Percentiles rank a stretch among this genome's conserved stretches.
Conservation (phyloP, 2,113 vertebrate genomes). For the Empidonax alnorum region DNA sequence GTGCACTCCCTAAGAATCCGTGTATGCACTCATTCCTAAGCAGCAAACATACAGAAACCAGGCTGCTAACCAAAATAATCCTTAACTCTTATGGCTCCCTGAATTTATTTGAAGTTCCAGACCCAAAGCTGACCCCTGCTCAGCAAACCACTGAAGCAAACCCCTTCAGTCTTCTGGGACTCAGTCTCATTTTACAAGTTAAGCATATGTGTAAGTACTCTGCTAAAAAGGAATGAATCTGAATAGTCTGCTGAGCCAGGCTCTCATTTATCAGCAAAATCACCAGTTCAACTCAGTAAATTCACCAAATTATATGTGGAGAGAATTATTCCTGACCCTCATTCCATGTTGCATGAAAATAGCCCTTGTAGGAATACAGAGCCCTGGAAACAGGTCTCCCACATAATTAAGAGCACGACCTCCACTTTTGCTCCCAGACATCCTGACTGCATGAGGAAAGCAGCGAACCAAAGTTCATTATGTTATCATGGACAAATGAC, state of each 20-base stretch:
- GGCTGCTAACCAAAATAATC: not conserved
- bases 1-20: not conserved
- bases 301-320: not conserved
- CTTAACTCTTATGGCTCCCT: not conserved
- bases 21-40: rapidly evolving
- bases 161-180: not conserved
- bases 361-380: not conserved
- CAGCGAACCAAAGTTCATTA: not conserved
- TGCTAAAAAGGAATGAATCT: not conserved
- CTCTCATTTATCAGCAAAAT: not conserved
- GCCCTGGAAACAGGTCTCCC: not conserved
- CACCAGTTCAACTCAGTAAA: not conserved
- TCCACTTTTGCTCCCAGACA: not conserved
- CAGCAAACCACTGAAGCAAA: not conserved
- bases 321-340: not conserved
- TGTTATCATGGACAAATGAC: not conserved
- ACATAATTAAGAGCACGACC: not conserved
- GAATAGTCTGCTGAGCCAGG: not conserved
- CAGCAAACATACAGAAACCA: not conserved
- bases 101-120: not conserved
- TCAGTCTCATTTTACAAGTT: not conserved
- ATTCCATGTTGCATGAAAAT: not conserved
- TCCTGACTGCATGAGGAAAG: not conserved
- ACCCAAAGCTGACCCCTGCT: not conserved
- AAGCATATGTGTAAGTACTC: not conserved